Percentiles rank a stretch among this genome's conserved stretches.
phyloP scores from a whole-genome alignment of 2,888 invertebrate species.

The Ephialtes manifestator region DNA sequence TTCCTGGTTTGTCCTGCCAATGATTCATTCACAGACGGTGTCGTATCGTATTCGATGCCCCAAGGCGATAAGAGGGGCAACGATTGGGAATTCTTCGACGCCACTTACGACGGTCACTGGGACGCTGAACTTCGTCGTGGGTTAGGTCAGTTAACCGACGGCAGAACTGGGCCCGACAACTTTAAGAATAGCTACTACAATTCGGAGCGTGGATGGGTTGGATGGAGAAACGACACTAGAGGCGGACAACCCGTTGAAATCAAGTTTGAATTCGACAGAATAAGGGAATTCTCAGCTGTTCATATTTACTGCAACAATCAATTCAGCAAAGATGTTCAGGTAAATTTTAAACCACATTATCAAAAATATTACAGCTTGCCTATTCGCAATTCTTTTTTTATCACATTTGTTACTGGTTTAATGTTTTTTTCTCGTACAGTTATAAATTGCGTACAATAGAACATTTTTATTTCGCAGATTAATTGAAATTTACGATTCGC shows the following conservation, averaged over 20 bases:
- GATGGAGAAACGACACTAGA: slow-evolving; percentile 94
- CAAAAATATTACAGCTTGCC: background rate
- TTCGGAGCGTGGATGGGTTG: slow-evolving; percentile 90
- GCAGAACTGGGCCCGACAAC: slow-evolving; percentile 92
- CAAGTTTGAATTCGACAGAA: slow-evolving; percentile 93
- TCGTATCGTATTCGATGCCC: slow-evolving; percentile 95
- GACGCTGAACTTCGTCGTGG: slow-evolving; percentile 92
- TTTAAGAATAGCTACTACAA: slow-evolving; percentile 89
- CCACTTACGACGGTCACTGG: slow-evolving; percentile 94
- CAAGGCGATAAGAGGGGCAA: slow-evolving; percentile 94
- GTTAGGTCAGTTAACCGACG: slow-evolving; percentile 94
- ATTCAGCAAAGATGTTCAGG: slow-evolving; percentile 93
- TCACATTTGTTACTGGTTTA: no score
- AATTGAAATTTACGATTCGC: no score
- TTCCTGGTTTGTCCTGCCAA: slow-evolving; percentile 13
- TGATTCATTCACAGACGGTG: slow-evolving; percentile 88
- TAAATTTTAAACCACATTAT: slow-evolving; percentile 80
- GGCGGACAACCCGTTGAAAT: slow-evolving; percentile 89
- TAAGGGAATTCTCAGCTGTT: slow-evolving; percentile 94
- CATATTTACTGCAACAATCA: slow-evolving; percentile 94
- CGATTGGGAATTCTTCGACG: slow-evolving; percentile 92
- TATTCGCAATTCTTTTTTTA: no score
- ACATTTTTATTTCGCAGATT: no score
- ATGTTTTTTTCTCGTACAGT: no score
- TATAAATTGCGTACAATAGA: no score